phyloP scores from a whole-genome alignment of 2,888 invertebrate species.

The Ceramica pisi region DNA sequence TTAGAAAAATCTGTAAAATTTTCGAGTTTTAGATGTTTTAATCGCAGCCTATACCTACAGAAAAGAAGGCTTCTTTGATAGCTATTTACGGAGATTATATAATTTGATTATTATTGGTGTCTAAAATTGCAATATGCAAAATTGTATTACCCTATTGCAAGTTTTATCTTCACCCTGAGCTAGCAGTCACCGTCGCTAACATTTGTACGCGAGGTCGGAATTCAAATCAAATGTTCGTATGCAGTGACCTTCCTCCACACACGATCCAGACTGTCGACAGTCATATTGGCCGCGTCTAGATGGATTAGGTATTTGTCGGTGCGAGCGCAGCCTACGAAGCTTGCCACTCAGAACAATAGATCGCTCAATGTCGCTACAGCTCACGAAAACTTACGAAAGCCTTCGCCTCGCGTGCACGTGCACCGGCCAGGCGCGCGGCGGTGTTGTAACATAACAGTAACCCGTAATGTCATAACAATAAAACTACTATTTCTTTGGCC shows the following conservation, averaged over 20 bases:
- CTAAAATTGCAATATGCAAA: constrained; percentile 7
- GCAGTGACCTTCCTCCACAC: constrained; percentile 80
- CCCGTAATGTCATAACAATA: constrained; percentile 61
- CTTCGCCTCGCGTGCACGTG: constrained; percentile 71
- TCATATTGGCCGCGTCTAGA: constrained; percentile 57
- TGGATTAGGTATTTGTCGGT: constrained; percentile 55
- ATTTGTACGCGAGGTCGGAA: constrained; percentile 72
- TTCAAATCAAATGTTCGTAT: constrained; percentile 68
- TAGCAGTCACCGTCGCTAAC: constrained; percentile 59
- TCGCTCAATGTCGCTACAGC: constrained; percentile 82
- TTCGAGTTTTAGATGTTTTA: too few species aligned
- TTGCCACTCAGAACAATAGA: constrained; percentile 80
- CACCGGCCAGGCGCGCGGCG: constrained; percentile 65
- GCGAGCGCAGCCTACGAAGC: constrained; percentile 61
- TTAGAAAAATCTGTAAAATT: too few species aligned
- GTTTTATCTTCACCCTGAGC: constrained; percentile 61
- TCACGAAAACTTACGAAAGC: constrained; percentile 88
- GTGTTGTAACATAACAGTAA: constrained; percentile 70
- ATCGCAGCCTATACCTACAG: too few species aligned
- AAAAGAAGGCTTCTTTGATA: too few species aligned
- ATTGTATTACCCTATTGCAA: constrained; percentile 35
- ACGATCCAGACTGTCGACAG: constrained; percentile 77
- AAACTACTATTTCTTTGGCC: constrained; percentile 65
- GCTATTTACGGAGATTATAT: constrained; percentile 14
- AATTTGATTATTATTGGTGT: constrained; percentile 23